These are phyloP conservation scores for Hirtodrosophila histrioides DNA, from an alignment of 2,888 invertebrate genomes.

Conservation along the genomic window DNA sequence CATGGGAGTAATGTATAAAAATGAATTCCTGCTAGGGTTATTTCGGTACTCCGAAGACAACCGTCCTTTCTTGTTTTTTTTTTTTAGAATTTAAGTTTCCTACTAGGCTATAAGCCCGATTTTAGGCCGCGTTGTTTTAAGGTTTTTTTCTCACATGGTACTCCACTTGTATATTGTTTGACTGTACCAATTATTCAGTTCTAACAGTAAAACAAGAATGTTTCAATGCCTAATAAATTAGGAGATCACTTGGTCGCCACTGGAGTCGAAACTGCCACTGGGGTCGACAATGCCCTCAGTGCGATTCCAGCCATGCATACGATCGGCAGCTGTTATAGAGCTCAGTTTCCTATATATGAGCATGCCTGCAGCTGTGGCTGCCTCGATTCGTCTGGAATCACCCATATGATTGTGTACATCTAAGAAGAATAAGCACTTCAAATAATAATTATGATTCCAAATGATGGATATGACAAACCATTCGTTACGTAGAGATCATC, in stretches of 20 bases:
- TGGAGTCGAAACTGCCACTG: not conserved
- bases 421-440: constrained; percentile 28
- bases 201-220: not conserved
- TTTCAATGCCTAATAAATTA: constrained; percentile 7
- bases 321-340: constrained; percentile 70
- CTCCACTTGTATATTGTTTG: too few species aligned
- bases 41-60: too few species aligned
- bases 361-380: constrained; percentile 80
- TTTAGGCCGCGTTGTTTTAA: too few species aligned
- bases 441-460: not conserved
- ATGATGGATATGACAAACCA: constrained; percentile 61
- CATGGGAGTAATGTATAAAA: too few species aligned
- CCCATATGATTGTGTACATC: constrained; percentile 83
- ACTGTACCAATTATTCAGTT: too few species aligned
- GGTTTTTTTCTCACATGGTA: too few species aligned
- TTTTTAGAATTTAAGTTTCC: too few species aligned
- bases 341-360: constrained; percentile 82
- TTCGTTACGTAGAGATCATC: constrained; percentile 84
- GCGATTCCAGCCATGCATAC: constrained; percentile 54
- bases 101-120: too few species aligned
- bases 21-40: too few species aligned
- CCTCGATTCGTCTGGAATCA: constrained; percentile 81
- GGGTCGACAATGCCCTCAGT: constrained; percentile 29
- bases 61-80: too few species aligned
- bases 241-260: too few species aligned